Percentiles rank a stretch among this genome's conserved stretches.
These are phyloP conservation scores for Umimayanthus chanpuru DNA, from an alignment of 92 coral and sea anemone species.

Conservation along the genomic window DNA sequence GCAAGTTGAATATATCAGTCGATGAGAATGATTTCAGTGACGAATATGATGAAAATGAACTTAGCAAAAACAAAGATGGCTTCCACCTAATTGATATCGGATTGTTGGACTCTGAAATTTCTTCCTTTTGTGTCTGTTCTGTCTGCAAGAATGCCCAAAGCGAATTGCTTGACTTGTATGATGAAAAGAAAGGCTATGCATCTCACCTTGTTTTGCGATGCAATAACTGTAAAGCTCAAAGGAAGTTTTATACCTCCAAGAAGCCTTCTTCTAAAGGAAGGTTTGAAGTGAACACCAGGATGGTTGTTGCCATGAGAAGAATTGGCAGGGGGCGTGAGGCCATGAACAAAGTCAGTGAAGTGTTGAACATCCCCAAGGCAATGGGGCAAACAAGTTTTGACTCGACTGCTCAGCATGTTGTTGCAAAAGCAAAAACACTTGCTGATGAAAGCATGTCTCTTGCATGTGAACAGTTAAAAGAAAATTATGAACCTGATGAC, in stretches of 20 bases:
- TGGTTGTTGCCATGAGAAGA: not conserved
- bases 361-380: no score
- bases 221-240: conserved; percentile 19
- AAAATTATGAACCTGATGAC: no score
- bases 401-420: no score
- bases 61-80: conserved; percentile 20
- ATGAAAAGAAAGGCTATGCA: conserved; percentile 21
- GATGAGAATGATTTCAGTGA: conserved; percentile 26
- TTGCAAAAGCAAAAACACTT: no score
- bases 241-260: conserved; percentile 33
- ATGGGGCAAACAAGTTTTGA: no score
- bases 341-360: no score
- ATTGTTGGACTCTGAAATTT: not conserved
- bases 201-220: conserved; percentile 28
- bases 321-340: no score
- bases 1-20: not conserved
- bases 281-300: conserved; percentile 30
- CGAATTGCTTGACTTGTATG: conserved; percentile 13
- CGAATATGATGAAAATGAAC: conserved; percentile 10
- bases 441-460: no score
- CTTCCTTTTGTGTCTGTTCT: not conserved
- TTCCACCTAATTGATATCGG: conserved; percentile 26
- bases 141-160: not conserved
- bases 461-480: no score
- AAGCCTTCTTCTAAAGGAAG: conserved; percentile 22